These are phyloP conservation scores for Jacana jacana DNA, from an alignment of 2,113 vertebrate species.

Conservation along the genomic window DNA sequence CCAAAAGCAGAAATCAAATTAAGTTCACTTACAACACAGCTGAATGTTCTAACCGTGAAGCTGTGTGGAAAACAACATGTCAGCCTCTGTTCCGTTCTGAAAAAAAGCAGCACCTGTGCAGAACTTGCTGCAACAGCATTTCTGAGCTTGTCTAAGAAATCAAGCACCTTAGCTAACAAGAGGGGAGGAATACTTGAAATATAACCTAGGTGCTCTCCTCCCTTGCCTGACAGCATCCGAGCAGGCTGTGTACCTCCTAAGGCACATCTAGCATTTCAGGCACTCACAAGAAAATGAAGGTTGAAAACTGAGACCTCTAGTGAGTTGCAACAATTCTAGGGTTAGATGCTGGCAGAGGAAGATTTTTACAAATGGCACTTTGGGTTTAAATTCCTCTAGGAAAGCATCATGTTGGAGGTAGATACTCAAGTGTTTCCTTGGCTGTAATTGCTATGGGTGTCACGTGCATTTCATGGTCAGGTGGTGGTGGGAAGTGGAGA, in stretches of 20 bases:
- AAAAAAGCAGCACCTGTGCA: background rate
- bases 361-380: background rate
- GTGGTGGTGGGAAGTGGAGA: background rate
- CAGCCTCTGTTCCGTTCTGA: background rate
- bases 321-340: background rate
- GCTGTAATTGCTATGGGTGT: background rate
- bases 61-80: background rate
- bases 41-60: background rate
- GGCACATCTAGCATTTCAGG: background rate
- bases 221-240: background rate
- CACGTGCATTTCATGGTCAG: background rate
- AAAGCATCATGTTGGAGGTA: fast-evolving
- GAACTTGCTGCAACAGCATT: background rate
- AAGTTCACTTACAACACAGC: background rate
- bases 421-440: background rate
- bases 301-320: background rate
- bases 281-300: background rate
- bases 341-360: background rate
- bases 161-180: background rate
- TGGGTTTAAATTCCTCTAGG: background rate
- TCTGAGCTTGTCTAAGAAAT: background rate
- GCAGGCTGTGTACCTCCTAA: background rate
- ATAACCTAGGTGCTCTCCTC: background rate
- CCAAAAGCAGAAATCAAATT: background rate
- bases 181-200: background rate